Conservation (phyloP, 2,113 vertebrate species). For the Prionailurus viverrinus region DNA sequence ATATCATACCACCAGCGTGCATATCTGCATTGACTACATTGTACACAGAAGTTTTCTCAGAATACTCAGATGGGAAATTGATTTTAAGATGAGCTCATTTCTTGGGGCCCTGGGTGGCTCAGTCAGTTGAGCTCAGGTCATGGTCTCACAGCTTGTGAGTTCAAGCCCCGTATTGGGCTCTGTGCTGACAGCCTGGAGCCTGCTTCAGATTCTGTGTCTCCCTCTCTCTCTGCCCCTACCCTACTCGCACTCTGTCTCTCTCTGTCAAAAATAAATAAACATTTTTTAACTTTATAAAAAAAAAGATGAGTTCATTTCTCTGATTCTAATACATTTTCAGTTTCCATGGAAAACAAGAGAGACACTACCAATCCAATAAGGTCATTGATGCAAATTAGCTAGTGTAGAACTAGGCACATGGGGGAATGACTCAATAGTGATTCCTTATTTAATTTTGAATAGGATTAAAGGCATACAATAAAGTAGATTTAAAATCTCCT, state of each 20-base stretch:
- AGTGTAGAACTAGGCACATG: background rate
- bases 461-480: background rate
- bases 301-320: background rate
- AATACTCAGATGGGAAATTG: background rate
- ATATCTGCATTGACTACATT: background rate
- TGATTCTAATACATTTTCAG: background rate
- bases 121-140: too few relatives aligned
- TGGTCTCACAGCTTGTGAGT: too few relatives aligned
- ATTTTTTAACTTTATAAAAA: too few relatives aligned
- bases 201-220: too few relatives aligned
- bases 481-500: background rate
- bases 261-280: too few relatives aligned
- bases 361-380: background rate
- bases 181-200: too few relatives aligned
- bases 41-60: background rate
- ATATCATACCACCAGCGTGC: background rate
- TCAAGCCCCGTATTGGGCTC: too few relatives aligned
- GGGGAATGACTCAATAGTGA: background rate
- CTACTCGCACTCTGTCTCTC: too few relatives aligned
- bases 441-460: background rate
- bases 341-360: conserved; percentile 24
- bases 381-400: background rate
- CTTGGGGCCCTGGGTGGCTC: too few relatives aligned
- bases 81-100: conserved; percentile 23
- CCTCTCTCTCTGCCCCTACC: too few relatives aligned